Conservation (phyloP, 2,113 vertebrate genomes). For the Chaetura pelagica region DNA sequence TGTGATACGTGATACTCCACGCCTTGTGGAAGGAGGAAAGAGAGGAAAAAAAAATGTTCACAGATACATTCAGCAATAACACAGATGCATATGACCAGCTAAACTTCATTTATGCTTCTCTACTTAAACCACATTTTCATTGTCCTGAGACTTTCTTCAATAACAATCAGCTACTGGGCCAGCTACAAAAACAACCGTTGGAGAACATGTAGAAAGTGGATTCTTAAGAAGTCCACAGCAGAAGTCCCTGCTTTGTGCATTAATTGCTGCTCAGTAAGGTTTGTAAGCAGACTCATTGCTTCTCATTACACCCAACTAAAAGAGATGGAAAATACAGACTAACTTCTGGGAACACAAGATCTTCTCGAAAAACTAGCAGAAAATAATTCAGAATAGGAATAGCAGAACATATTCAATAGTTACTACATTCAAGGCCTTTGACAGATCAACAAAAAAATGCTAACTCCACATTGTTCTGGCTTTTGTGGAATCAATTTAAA, state of each 20-base stretch:
- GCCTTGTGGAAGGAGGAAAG: slow-evolving; percentile 74
- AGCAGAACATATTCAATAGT: neutral
- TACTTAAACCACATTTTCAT: neutral
- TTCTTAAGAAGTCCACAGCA: neutral
- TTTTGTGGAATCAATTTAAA: neutral
- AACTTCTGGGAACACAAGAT: neutral
- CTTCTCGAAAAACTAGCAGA: neutral
- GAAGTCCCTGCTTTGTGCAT: neutral
- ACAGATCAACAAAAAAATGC: neutral
- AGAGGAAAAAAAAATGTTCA: neutral
- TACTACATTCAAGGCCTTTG: neutral
- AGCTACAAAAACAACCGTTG: neutral
- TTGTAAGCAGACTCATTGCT: neutral
- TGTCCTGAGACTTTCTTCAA: neutral
- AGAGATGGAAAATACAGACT: neutral
- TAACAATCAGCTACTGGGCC: neutral
- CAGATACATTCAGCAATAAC: neutral
- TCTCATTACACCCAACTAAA: neutral
- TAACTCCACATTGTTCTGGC: neutral
- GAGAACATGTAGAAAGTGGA: neutral
- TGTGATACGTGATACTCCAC: slow-evolving; percentile 98
- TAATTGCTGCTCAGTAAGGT: neutral
- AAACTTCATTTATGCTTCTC: neutral
- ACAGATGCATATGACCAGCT: neutral
- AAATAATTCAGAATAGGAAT: neutral